Conservation (phyloP, 2,888 invertebrate species). For the Nemotelus pantherinus region DNA sequence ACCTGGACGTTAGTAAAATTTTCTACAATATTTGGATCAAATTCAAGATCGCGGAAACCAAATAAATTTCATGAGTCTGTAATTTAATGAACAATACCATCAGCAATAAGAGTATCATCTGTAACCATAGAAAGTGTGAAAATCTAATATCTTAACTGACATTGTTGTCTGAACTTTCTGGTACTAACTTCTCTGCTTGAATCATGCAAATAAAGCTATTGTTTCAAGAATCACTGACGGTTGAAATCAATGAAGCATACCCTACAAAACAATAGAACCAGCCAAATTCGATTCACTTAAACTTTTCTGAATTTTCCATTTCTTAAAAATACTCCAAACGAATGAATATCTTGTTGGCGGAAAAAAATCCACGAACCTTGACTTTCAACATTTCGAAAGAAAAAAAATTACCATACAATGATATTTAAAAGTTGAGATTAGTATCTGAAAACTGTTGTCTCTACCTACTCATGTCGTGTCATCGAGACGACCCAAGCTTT, state of each 20-base stretch:
- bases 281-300: neutral
- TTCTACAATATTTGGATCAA: too few relatives aligned
- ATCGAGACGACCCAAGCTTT: constrained; percentile 2
- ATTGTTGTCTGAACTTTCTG: too few relatives aligned
- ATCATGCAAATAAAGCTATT: neutral
- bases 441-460: constrained; percentile 32
- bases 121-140: too few relatives aligned
- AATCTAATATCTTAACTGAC: too few relatives aligned
- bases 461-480: constrained; percentile 7
- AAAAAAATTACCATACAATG: constrained; percentile 41
- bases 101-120: too few relatives aligned
- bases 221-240: neutral
- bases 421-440: constrained; percentile 23
- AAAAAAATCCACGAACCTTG: constrained; percentile 28
- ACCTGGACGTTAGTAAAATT: too few relatives aligned
- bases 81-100: too few relatives aligned
- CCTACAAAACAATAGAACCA: constrained; percentile 15
- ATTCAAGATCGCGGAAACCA: too few relatives aligned
- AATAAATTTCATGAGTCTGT: too few relatives aligned
- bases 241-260: constrained; percentile 12
- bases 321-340: neutral
- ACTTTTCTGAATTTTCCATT: constrained; percentile 20
- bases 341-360: constrained; percentile 15
- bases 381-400: constrained; percentile 9
- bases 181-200: too few relatives aligned